Evolutionary conservation across 2,888 invertebrate genomes (phyloP), one percentile per base, ranked within the genome.

Genomic region (Tromatobia lineatoria): DNA sequence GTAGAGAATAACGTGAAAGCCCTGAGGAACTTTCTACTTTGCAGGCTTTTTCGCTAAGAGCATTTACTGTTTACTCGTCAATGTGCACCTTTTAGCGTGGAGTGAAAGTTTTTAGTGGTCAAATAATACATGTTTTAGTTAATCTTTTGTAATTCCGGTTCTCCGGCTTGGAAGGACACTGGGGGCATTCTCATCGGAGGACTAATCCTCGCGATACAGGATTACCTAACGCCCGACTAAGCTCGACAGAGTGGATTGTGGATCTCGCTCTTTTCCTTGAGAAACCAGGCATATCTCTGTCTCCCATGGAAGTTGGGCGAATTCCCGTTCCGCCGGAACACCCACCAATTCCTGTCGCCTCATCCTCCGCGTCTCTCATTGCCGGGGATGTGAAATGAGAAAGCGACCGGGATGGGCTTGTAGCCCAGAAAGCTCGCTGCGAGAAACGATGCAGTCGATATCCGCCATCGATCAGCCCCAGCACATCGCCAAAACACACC

Each of bases 241-340:
- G 52, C 64, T 61, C 64, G 75, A 20, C 52, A 15, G 75, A 64
- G 64, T 66, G 64, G 64, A 50, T 75, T 66, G 13, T 15, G n/a
- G 50, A 66, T 75, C 38, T 75, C 50, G 11, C 59, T 25, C 45
- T n/a, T 57, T 73, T 57, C n/a, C 69, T 18, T 29, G 11, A 34
- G 13, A 50, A n/a, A n/a, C 11, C 52, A 3, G 6, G n/a, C 69
- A 25, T 52, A n/a, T 25, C 71, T 57, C 54, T 57, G 15, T 59
- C 13, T 73, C 73, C n/a, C 23, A 38, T 45, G 73, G 47, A 73
- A 71, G 71, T 71, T 42, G 71, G 54, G 38, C 38, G 71, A 71
- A 54, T 57, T 73, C 59, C 59, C 23, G 50, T 64, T 61, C 74
- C 61, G 50, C 61, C 74, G 74, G 74, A 74, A 61, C 74, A 74